Conservation (phyloP, 1,140 invertebrate genomes). For the Zaprionus davidi region DNA sequence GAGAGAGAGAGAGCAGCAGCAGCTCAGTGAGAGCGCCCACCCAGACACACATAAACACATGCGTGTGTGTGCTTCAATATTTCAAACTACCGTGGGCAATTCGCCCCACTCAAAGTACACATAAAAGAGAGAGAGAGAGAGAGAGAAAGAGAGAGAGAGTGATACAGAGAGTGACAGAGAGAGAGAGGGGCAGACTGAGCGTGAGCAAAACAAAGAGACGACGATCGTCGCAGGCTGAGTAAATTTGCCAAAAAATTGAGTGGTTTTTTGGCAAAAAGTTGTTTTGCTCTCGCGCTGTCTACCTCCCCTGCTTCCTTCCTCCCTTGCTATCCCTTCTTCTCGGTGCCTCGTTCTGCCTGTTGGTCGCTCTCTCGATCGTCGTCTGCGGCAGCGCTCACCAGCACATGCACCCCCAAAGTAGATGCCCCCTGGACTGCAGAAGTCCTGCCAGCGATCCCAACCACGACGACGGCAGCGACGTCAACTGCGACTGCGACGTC, state of each 20-base stretch:
- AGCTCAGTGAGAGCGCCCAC: not conserved
- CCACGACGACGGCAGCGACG: conserved; percentile 11
- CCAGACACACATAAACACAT: not conserved
- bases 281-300: conserved; percentile 15
- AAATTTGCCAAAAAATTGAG: conserved; percentile 49
- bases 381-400: conserved; percentile 15
- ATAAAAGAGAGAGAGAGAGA: not conserved
- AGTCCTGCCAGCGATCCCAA: conserved; percentile 8
- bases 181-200: not conserved
- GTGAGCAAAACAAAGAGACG: conserved; percentile 1
- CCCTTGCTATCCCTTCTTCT: not conserved
- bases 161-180: not conserved
- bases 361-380: conserved; percentile 15
- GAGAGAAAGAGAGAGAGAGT: not conserved
- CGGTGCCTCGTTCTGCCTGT: conserved; percentile 37
- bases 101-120: conserved; percentile 16
- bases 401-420: conserved; percentile 23
- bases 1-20: not conserved
- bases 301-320: conserved; percentile 4
- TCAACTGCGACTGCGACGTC: conserved; percentile 3
- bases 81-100: conserved; percentile 55
- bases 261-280: conserved; percentile 42
- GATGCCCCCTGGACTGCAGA: conserved; percentile 46
- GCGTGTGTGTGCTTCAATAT: conserved; percentile 49
- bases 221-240: conserved; percentile 30